These are phyloP conservation scores for Crotalus horridus DNA, from an alignment of 2,113 vertebrate species.

Conservation along the genomic window DNA sequence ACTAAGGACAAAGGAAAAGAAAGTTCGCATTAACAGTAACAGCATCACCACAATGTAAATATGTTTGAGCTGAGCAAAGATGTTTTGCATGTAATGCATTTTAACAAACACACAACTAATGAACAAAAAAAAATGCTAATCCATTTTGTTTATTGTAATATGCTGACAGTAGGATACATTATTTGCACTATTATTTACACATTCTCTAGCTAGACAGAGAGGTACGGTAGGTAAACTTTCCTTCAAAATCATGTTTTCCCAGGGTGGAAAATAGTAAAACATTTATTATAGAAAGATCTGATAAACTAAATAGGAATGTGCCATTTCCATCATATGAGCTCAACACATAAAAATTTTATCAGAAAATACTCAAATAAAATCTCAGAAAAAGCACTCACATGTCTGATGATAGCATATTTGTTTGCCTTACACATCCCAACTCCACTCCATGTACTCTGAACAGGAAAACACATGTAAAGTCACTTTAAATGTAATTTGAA, in stretches of 20 bases:
- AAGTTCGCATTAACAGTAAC: not conserved
- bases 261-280: not conserved
- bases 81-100: not conserved
- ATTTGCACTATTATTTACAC: not conserved
- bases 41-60: not conserved
- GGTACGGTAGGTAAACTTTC: not conserved
- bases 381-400: not conserved
- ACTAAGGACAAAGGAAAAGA: not conserved
- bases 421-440: not conserved
- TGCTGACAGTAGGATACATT: not conserved
- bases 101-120: not conserved
- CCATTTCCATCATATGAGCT: not conserved
- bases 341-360: not conserved
- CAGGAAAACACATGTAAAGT: not conserved
- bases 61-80: not conserved
- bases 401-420: not conserved
- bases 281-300: not conserved
- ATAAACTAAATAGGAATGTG: not conserved
- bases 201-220: not conserved
- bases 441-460: not conserved
- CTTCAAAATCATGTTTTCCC: not conserved
- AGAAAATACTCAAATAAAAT: slow-evolving; percentile 1
- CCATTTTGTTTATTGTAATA: not conserved
- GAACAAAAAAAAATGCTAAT: not conserved
- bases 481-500: not conserved